Percentiles rank a stretch among this genome's conserved stretches.
Evolutionary conservation across 1,140 invertebrate species (phyloP).

Genomic region (Zaprionus camerounensis): DNA sequence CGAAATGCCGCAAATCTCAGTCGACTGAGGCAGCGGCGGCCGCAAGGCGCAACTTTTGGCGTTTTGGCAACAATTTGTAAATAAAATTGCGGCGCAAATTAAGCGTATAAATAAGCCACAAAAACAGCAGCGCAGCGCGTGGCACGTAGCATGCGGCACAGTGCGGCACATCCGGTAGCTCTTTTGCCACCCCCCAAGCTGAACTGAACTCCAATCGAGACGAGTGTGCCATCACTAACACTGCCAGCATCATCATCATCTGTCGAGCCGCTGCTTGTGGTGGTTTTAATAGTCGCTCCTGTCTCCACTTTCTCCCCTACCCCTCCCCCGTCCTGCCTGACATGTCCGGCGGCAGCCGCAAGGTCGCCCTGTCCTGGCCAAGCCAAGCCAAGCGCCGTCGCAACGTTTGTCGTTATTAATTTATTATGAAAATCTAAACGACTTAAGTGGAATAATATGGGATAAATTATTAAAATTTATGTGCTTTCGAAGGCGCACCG

Average conservation of each 20-base stretch:
- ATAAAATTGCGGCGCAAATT: constrained; percentile 81
- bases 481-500: constrained; percentile 66
- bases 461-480: constrained; percentile 83
- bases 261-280: constrained; percentile 15
- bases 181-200: not conserved
- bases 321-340: not conserved
- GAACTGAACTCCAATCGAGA: constrained; percentile 44
- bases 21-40: constrained; percentile 27
- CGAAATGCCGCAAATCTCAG: constrained; percentile 78
- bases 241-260: constrained; percentile 44
- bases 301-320: not conserved
- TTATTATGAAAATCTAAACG: constrained; percentile 83
- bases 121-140: constrained; percentile 40
- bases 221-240: constrained; percentile 25
- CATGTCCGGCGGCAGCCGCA: constrained; percentile 21
- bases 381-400: constrained; percentile 33
- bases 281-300: constrained; percentile 40
- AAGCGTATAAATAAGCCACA: constrained; percentile 80
- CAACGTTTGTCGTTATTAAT: constrained; percentile 74
- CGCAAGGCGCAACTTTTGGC: constrained; percentile 67
- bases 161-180: constrained; percentile 51
- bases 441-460: constrained; percentile 83
- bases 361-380: constrained; percentile 46
- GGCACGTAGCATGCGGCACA: constrained; percentile 12
- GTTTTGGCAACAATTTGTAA: constrained; percentile 78